These are phyloP conservation scores for Balaenoptera acutorostrata DNA, from an alignment of 2,113 vertebrate species.

Conservation along the genomic window DNA sequence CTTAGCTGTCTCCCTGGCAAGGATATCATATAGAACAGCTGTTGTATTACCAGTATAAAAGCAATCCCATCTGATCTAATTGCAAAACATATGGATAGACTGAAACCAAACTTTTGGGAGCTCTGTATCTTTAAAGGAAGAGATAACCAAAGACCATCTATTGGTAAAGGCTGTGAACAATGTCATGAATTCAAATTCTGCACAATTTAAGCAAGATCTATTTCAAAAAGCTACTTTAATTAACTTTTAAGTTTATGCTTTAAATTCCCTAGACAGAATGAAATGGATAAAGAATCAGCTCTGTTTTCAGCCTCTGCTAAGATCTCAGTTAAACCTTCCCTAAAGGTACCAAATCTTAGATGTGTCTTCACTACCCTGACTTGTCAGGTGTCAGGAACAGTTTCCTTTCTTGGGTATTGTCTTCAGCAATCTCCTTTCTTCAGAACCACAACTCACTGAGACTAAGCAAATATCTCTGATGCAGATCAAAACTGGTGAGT, in stretches of 20 bases:
- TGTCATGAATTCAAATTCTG: conserved; percentile 35
- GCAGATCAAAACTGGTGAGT: background rate
- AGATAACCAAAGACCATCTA: conserved; percentile 2
- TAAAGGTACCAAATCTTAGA: background rate
- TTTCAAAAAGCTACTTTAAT: conserved; percentile 31
- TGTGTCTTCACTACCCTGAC: background rate
- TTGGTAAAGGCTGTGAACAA: conserved; percentile 27
- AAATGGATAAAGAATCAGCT: background rate
- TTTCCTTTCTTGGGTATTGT: background rate
- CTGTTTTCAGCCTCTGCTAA: background rate
- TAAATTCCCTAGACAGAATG: conserved; percentile 1
- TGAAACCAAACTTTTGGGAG: conserved; percentile 39
- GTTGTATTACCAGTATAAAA: conserved; percentile 53
- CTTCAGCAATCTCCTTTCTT: conserved; percentile 2
- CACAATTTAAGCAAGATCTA: conserved; percentile 22
- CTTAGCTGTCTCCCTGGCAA: conserved; percentile 49
- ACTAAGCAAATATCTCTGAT: background rate
- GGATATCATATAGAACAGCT: conserved; percentile 55
- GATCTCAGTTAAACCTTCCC: background rate
- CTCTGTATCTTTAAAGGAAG: background rate
- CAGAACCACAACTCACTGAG: background rate
- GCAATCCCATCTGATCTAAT: conserved; percentile 54
- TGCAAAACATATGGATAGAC: conserved; percentile 52
- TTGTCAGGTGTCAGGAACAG: background rate
- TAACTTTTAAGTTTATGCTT: conserved; percentile 28